Evolutionary conservation across 1,140 invertebrate genomes (phyloP).

Genomic region (Babylonia areolata): DNA sequence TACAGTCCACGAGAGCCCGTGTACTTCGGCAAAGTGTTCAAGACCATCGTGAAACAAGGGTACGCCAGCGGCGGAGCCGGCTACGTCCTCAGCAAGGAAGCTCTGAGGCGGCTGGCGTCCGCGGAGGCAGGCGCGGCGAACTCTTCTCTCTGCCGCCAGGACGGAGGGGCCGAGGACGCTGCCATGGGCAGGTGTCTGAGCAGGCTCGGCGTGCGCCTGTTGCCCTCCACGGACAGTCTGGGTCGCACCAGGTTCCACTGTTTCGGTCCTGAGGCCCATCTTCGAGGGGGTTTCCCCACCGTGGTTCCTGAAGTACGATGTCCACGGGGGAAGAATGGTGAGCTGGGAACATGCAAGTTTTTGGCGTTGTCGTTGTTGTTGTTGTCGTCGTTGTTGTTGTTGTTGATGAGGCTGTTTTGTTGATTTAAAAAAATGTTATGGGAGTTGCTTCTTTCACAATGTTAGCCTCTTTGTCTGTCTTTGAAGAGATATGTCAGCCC

Average conservation of each 20-base stretch:
- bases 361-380: background rate
- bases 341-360: background rate
- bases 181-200: constrained; percentile 95
- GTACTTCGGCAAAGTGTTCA: constrained; percentile 76
- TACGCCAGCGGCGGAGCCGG: constrained; percentile 78
- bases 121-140: constrained; percentile 80
- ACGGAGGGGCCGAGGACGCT: constrained; percentile 92
- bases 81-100: constrained; percentile 87
- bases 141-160: constrained; percentile 78
- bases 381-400: too few relatives aligned
- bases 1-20: constrained; percentile 59
- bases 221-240: constrained; percentile 88
- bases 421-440: too few relatives aligned
- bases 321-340: constrained; percentile 19
- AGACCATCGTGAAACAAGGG: constrained; percentile 65
- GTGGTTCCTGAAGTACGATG: constrained; percentile 63
- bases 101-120: constrained; percentile 55
- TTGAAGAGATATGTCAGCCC: too few relatives aligned
- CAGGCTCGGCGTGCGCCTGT: constrained; percentile 89
- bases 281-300: constrained; percentile 73
- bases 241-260: constrained; percentile 95
- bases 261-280: constrained; percentile 79
- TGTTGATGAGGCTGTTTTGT: too few relatives aligned
- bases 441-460: too few relatives aligned
- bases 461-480: too few relatives aligned